phyloP scores from a whole-genome alignment of 53 echinoderm and acorn worm species.

The Holothuria scabra region DNA sequence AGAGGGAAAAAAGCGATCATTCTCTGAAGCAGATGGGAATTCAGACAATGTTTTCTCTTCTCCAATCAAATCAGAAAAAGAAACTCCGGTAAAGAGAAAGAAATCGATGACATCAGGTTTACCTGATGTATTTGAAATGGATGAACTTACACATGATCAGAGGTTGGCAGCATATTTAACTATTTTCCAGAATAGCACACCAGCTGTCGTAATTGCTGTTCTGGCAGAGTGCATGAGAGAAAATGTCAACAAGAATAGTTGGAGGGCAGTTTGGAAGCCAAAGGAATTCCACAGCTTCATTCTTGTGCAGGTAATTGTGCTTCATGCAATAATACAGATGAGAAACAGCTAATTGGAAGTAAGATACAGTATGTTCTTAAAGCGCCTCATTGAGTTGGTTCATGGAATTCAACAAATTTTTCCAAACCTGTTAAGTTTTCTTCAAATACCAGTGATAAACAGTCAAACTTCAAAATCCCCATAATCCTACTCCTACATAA shows the following conservation, averaged over 20 bases:
- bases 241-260: constrained; percentile 12
- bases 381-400: too few relatives aligned
- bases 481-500: too few relatives aligned
- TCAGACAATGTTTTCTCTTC: neutral
- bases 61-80: neutral
- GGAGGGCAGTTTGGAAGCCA: constrained; percentile 64
- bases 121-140: constrained; percentile 78
- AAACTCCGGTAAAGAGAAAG: constrained; percentile 21
- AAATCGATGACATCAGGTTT: constrained; percentile 22
- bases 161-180: constrained; percentile 62
- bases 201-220: constrained; percentile 29
- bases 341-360: too few relatives aligned
- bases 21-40: constrained; percentile 2
- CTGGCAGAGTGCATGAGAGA: constrained; percentile 50
- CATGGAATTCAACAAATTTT: too few relatives aligned
- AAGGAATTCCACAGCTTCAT: constrained; percentile 3
- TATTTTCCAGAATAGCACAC: constrained; percentile 34
- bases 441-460: too few relatives aligned
- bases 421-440: too few relatives aligned
- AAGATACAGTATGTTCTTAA: too few relatives aligned
- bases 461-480: too few relatives aligned
- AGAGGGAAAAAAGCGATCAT: neutral
- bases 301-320: constrained; percentile 27
- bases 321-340: too few relatives aligned
- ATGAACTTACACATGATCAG: constrained; percentile 64